Percentiles rank a stretch among this genome's conserved stretches.
Conservation (phyloP, 2,113 vertebrate genomes). For the Clupea harengus region DNA sequence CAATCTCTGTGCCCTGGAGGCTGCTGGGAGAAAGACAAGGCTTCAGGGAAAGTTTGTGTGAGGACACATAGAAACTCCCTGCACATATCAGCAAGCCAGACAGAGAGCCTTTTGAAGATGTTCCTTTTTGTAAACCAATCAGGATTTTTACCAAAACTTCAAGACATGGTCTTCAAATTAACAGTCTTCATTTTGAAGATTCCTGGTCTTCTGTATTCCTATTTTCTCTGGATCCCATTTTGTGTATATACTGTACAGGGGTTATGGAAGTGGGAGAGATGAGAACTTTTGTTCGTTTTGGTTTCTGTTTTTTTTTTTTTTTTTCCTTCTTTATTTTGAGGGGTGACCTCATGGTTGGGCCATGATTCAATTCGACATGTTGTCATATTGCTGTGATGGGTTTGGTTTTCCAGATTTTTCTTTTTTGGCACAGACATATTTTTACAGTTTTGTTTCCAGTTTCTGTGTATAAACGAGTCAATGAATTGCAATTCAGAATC, state of each 20-base stretch:
- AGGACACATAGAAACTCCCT: background rate
- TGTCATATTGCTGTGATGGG: conserved; percentile 52
- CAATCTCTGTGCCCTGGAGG: background rate
- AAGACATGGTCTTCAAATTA: background rate
- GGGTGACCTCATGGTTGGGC: background rate
- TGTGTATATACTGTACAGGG: conserved; percentile 10
- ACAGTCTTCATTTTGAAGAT: background rate
- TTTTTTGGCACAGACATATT: background rate
- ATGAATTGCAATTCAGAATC: background rate
- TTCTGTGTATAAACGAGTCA: background rate
- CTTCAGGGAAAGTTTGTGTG: no score
- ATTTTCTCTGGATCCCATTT: background rate
- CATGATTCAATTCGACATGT: background rate
- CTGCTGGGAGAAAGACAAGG: background rate
- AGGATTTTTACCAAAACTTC: background rate
- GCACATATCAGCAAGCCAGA: background rate
- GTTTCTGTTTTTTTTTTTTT: background rate
- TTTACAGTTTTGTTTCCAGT: background rate
- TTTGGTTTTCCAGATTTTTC: conserved; percentile 25
- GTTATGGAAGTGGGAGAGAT: background rate
- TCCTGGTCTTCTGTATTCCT: background rate
- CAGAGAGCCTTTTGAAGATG: background rate
- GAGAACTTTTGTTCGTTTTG: no score
- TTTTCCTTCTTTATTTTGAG: background rate
- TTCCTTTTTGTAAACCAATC: background rate